Evolutionary conservation across 2,888 invertebrate species (phyloP).

Genomic region (Drosophila macrothrix): DNA sequence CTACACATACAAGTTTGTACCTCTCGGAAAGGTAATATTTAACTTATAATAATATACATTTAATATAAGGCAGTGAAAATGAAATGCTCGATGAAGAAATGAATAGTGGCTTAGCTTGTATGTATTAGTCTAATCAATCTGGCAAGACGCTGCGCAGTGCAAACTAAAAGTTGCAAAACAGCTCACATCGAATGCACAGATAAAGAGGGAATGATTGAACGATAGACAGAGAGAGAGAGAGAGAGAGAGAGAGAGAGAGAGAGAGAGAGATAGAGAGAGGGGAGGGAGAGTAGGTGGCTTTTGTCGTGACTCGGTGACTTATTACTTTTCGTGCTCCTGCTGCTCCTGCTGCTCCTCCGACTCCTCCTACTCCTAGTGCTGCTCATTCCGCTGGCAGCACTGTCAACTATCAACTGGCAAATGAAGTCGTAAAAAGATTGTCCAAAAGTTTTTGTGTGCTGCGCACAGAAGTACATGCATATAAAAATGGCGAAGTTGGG

Average conservation of each 20-base stretch:
- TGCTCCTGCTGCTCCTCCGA: slow-evolving; percentile 16
- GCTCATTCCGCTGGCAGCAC: slow-evolving; percentile 4
- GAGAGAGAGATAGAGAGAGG: neutral
- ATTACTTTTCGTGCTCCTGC: slow-evolving; percentile 68
- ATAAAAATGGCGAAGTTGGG: slow-evolving; percentile 81
- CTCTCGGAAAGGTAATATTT: neutral
- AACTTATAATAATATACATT: neutral
- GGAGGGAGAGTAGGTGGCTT: slow-evolving; percentile 21
- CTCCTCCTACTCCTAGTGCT: neutral
- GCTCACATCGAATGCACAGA: slow-evolving; percentile 12
- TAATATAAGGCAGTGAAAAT: neutral
- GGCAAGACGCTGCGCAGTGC: slow-evolving; percentile 33
- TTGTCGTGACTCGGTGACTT: slow-evolving; percentile 71
- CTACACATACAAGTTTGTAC: neutral
- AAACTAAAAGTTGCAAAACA: slow-evolving; percentile 1
- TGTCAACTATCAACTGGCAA: slow-evolving; percentile 58
- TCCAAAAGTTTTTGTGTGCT: slow-evolving; percentile 79
- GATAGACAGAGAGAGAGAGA: neutral
- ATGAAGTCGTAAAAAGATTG: slow-evolving; percentile 83
- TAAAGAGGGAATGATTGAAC: neutral
- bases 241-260: neutral
- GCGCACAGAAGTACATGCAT: slow-evolving; percentile 73
- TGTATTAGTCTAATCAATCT: neutral
- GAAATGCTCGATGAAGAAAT: neutral
- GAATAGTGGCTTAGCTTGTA: neutral